These are phyloP conservation scores for Camponotus fellah DNA, from an alignment of 2,888 invertebrate species.

Conservation along the genomic window DNA sequence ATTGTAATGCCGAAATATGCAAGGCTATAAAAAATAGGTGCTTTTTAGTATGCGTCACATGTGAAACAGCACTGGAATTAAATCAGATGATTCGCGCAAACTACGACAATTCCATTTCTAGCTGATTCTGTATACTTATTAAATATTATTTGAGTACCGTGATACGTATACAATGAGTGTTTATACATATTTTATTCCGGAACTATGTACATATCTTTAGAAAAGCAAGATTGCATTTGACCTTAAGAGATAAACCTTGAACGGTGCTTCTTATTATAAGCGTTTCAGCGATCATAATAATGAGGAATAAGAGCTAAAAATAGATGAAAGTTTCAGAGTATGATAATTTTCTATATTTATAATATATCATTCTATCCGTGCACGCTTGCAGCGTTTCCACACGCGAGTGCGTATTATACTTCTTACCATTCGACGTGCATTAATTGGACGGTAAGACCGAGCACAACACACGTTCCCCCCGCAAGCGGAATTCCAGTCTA, in stretches of 20 bases:
- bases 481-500: conserved; percentile 81
- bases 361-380: conserved; percentile 22
- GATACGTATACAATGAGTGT: neutral
- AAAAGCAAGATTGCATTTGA: conserved; percentile 19
- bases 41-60: neutral
- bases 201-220: neutral
- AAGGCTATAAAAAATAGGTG: neutral
- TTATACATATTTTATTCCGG: neutral
- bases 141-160: neutral
- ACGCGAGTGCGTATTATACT: conserved; percentile 59
- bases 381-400: conserved; percentile 47
- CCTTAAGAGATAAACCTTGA: conserved; percentile 35
- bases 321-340: neutral
- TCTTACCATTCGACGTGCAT: conserved; percentile 73
- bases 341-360: conserved; percentile 16
- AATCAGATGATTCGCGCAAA: conserved; percentile 11
- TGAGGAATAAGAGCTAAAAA: conserved; percentile 16
- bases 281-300: conserved; percentile 8
- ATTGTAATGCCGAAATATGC: neutral
- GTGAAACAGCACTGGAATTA: neutral
- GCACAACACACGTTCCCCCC: conserved; percentile 62
- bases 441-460: conserved; percentile 73
- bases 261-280: neutral
- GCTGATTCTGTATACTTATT: neutral
- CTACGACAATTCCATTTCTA: neutral